These are phyloP conservation scores for Gymnobelideus leadbeateri DNA, from an alignment of 2,113 vertebrate genomes.

Conservation along the genomic window DNA sequence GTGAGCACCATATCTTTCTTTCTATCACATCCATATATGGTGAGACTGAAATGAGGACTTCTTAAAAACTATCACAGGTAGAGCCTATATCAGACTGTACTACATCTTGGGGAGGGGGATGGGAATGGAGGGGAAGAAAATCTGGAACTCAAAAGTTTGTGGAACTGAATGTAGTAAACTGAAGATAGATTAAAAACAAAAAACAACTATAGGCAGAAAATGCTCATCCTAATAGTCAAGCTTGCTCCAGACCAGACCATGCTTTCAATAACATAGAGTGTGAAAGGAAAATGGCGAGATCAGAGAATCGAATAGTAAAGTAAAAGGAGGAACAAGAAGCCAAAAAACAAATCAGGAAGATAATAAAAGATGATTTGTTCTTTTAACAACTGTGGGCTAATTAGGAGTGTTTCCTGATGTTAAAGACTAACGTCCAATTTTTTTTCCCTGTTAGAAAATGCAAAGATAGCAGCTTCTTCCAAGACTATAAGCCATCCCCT, in stretches of 20 bases:
- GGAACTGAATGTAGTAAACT: too few species aligned
- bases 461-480: constrained; percentile 61
- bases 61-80: neutral
- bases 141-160: too few species aligned
- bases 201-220: neutral
- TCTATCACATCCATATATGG: neutral
- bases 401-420: constrained; percentile 61
- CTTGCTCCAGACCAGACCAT: neutral
- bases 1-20: constrained; percentile 28
- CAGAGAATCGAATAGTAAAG: constrained; percentile 45
- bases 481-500: constrained; percentile 55
- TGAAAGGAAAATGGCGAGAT: constrained; percentile 35
- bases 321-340: constrained; percentile 49
- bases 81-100: too few species aligned
- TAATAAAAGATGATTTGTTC: constrained; percentile 50
- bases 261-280: constrained; percentile 11
- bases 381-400: constrained; percentile 36
- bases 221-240: constrained; percentile 19
- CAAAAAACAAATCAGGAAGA: constrained; percentile 42
- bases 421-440: constrained; percentile 44
- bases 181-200: too few species aligned
- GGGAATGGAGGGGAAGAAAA: too few species aligned
- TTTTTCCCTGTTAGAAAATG: constrained; percentile 60
- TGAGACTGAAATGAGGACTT: constrained; percentile 6
- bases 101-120: too few species aligned